These are phyloP conservation scores for Calyptomena viridis DNA, from an alignment of 2,113 vertebrate species.

Conservation along the genomic window DNA sequence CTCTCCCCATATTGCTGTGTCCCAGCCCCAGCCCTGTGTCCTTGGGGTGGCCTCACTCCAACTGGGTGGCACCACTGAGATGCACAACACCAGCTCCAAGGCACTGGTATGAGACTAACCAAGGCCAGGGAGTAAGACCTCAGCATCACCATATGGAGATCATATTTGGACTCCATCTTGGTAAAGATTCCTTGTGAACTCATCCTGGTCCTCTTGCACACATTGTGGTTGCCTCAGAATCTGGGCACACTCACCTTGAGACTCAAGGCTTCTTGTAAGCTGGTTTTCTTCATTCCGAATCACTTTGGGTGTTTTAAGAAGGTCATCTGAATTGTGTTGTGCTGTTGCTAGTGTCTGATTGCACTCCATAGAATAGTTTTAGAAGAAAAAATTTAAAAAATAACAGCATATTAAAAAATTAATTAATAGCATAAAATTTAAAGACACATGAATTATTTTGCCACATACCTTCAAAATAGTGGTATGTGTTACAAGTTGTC, in stretches of 20 bases:
- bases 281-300: not conserved
- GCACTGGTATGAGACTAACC: not conserved
- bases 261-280: not conserved
- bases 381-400: not conserved
- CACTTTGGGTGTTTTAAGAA: not conserved
- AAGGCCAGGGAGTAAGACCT: not conserved
- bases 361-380: not conserved
- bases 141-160: accelerated
- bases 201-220: not conserved
- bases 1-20: accelerated
- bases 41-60: accelerated
- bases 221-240: not conserved
- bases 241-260: not conserved
- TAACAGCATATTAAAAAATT: not conserved
- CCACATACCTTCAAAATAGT: not conserved
- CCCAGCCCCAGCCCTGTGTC: accelerated
- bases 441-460: not conserved
- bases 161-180: not conserved
- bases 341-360: not conserved
- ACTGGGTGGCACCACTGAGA: not conserved
- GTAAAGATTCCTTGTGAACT: not conserved
- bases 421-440: not conserved
- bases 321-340: not conserved
- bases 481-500: not conserved
- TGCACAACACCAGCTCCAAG: accelerated